Evolutionary conservation across 2,888 invertebrate genomes (phyloP).

Genomic region (Andrena marginata): DNA sequence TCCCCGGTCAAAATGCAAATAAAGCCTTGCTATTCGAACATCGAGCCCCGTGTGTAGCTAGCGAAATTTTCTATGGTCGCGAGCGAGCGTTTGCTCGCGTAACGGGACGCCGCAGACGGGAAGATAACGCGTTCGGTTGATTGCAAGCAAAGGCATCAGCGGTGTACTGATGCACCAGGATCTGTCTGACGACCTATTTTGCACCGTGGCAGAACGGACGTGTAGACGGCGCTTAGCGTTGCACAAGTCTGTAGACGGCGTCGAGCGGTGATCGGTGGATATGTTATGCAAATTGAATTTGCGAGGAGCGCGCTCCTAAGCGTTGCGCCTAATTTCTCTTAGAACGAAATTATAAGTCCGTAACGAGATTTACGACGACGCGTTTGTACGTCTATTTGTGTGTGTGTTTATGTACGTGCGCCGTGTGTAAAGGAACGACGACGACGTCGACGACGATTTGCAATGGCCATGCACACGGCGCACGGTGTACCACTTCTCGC

Average conservation of each 20-base stretch:
- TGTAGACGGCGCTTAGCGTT: constrained; percentile 42
- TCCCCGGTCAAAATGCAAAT: constrained; percentile 28
- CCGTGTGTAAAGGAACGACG: not conserved
- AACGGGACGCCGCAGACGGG: constrained; percentile 19
- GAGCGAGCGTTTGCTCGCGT: not conserved
- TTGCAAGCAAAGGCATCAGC: constrained; percentile 27
- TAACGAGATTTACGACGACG: constrained; percentile 75
- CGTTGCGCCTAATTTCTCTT: constrained; percentile 76
- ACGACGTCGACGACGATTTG: constrained; percentile 23
- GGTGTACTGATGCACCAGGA: constrained; percentile 51
- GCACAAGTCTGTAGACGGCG: constrained; percentile 33
- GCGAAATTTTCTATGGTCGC: constrained; percentile 3
- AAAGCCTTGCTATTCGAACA: not conserved
- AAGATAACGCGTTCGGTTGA: constrained; percentile 31
- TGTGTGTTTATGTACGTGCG: too few relatives aligned
- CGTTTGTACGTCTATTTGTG: constrained; percentile 12
- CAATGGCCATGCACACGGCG: not conserved
- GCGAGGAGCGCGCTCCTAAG: constrained; percentile 56
- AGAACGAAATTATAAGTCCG: constrained; percentile 78
- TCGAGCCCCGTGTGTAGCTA: not conserved
- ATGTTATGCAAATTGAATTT: constrained; percentile 78
- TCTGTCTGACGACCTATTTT: constrained; percentile 65
- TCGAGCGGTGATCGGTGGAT: constrained; percentile 68
- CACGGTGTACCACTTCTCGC: constrained; percentile 49
- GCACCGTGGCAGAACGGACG: constrained; percentile 50